Base-by-base conservation (phyloP, 2,888 invertebrate genomes). In the Euzophera pinguis region DNA sequence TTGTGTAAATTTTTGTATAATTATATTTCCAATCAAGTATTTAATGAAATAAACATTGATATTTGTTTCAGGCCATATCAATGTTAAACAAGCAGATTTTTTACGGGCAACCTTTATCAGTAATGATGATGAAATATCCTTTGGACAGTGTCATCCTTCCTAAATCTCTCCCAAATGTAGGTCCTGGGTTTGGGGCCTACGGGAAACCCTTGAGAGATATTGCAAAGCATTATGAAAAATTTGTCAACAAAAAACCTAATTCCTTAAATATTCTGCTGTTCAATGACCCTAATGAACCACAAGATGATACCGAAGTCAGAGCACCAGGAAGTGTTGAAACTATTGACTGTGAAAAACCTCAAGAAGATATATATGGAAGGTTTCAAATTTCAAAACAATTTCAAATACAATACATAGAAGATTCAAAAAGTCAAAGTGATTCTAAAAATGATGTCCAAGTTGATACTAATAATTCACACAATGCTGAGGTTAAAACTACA, bases 41-140 rank as follows among this genome's bases (percentile, higher is more conserved):
- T n/a, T n/a, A n/a, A n/a, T n/a, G n/a, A 7, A 7, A 6, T 32
- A 32, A 32, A 9, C 32, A 17, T 14, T 38, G 3, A 14, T 10
- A 10, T 41, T 45, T 43, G 7, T 83, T 81, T 51, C 76, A 88
- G 88, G 87, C 88, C 0, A 64, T 88, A 37, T 81, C 88, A 17
- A 81, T 88, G 84, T 63, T 88, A 0, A 71, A 88, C 49, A 75
- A 73, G 0, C 81, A 83, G 64, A 58, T 54, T 4, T 72, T 67
- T 47, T 80, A 79, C 52, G 86, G 85, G 0, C 53, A 57, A 37
- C 54, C 53, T 0, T 63, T 88, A 3, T 75, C 71, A 57, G 66
- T 88, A 0, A 55, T 35, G 0, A 76, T 87, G 65, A 67, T 74
- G 4, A 62, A 49, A 10, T 57, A 55, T n/a, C 62, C 64, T 0